Evolutionary conservation across 2,113 vertebrate genomes (phyloP).

Genomic region (Holacanthus passer): DNA sequence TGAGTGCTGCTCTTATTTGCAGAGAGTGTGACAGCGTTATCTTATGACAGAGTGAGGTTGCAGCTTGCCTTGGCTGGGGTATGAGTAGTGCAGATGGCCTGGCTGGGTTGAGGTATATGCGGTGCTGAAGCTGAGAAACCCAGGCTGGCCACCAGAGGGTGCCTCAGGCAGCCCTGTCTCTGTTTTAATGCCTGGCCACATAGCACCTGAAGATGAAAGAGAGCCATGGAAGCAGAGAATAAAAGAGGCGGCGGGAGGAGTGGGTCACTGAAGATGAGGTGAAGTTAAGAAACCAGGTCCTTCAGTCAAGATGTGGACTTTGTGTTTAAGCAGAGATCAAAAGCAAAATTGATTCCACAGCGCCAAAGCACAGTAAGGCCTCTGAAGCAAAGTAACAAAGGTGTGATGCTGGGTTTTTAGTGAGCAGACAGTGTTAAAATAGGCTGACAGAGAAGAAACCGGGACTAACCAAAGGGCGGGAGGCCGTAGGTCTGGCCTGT

Average conservation of each 20-base stretch:
- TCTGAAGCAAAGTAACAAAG: slow-evolving; percentile 47
- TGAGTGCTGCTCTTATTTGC: slow-evolving; percentile 12
- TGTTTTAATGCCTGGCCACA: slow-evolving; percentile 99
- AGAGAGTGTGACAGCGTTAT: slow-evolving; percentile 42
- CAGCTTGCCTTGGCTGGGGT: slow-evolving; percentile 94
- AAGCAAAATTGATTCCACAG: slow-evolving; percentile 50
- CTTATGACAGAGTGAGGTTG: slow-evolving; percentile 52
- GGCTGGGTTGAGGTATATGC: slow-evolving; percentile 95
- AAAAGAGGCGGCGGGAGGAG: slow-evolving; percentile 48
- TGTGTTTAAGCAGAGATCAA: slow-evolving; percentile 54
- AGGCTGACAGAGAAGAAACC: rapidly evolving
- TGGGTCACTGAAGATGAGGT: slow-evolving; percentile 12
- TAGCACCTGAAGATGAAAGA: slow-evolving; percentile 89
- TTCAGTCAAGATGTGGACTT: slow-evolving; percentile 50
- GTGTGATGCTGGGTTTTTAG: slow-evolving; percentile 58
- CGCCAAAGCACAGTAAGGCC: slow-evolving; percentile 59
- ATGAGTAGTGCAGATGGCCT: slow-evolving; percentile 97
- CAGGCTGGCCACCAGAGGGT: slow-evolving; percentile 95
- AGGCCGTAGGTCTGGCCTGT: slow-evolving; percentile 95
- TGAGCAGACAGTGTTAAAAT: slow-evolving; percentile 30
- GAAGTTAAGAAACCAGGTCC: slow-evolving; percentile 39
- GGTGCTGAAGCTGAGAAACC: slow-evolving; percentile 98
- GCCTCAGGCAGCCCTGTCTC: slow-evolving; percentile 96
- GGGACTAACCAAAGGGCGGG: slow-evolving; percentile 95
- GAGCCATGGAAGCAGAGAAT: slow-evolving; percentile 74